Base-by-base conservation (phyloP, 2,113 vertebrate species). In the Odontesthes bonariensis region DNA sequence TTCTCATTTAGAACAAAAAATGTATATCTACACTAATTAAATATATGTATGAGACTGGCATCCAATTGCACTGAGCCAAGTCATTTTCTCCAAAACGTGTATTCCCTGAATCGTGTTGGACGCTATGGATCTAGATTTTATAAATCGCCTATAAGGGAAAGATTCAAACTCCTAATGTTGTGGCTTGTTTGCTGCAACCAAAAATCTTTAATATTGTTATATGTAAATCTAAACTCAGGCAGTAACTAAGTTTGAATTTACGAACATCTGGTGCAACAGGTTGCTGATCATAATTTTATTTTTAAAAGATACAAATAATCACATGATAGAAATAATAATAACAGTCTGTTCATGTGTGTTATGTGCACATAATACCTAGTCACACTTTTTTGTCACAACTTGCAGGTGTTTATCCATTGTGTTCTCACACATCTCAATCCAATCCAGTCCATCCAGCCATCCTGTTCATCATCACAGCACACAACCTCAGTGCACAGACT, bases 381-480 rank as follows among this genome's bases (percentile, higher is more conserved):
- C 80, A 79, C 71, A 87, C 71, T 54, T 75, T 31, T 81, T 85
- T 65, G 69, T 66, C 52, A 65, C 76, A 66, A 82, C 72, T 76
- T 64, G 32, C 7, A 65, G 33, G 73, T 20, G 22, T 64, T 69
- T 56, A 80, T 53, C 71, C 77, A 56, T 67, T 27, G 40, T 82
- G 74, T 89, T 66, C 22, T 68, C 59, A 75, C 58, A 72, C 46
- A 72, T 72, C 68, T 84, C 57, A 68, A 23, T 83, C 63, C 71
- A 77, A 60, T 16, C 73, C 59, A 56, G 76, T 78, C 58, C 83
- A 80, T 82, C 65, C 60, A 40, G 67, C 49, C 90, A 91, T 89
- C 82, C 62, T 74, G 53, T 89, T 61, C 79, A 84, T 88, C 79
- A 53, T 86, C 83, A 79, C 79, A 66, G 78, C 58, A 83, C 77